Conservation (phyloP, 1,140 invertebrate species). For the Megalonaias nervosa region DNA sequence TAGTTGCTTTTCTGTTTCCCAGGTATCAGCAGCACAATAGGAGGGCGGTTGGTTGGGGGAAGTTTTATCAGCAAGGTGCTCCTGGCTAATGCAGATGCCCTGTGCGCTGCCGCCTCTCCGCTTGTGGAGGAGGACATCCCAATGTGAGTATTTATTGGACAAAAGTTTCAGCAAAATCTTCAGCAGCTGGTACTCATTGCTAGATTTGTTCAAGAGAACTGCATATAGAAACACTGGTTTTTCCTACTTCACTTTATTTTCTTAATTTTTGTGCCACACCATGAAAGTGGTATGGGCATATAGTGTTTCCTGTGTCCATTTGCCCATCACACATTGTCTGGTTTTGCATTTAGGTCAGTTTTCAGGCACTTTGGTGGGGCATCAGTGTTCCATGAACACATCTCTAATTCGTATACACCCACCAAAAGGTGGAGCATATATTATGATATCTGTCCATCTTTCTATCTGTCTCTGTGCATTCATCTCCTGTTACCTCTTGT, state of each 20-base stretch:
- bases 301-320: no score
- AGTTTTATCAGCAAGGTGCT: conserved; percentile 92
- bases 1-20: conserved; percentile 13
- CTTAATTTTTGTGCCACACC: not conserved
- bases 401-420: no score
- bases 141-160: conserved; percentile 73
- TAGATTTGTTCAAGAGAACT: not conserved
- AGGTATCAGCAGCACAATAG: conserved; percentile 67
- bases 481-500: no score
- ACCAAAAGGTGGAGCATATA: no score
- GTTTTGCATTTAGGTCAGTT: no score
- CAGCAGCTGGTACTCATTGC: not conserved
- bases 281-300: no score
- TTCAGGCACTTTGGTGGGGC: no score
- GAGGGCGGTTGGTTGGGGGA: conserved; percentile 73
- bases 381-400: no score
- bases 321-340: no score
- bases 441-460: no score
- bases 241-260: not conserved
- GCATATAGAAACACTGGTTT: not conserved
- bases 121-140: conserved; percentile 94
- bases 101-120: conserved; percentile 94
- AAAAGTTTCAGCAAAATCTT: not conserved
- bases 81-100: conserved; percentile 94
- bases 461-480: no score